These are phyloP conservation scores for Thymelicus acteon DNA, from an alignment of 2,888 invertebrate genomes.

Conservation along the genomic window DNA sequence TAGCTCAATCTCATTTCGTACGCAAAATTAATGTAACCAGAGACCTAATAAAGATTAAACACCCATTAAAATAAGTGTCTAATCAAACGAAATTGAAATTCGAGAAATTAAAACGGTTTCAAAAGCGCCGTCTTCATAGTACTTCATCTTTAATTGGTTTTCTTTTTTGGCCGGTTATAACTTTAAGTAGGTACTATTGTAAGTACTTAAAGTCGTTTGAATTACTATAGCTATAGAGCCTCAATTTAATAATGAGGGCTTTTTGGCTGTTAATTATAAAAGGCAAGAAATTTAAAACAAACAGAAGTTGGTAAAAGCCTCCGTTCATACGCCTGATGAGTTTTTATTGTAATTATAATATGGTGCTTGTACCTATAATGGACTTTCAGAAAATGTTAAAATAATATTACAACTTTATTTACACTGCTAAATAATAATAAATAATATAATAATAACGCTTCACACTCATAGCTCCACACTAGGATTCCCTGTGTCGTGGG, in stretches of 20 bases:
- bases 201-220: neutral
- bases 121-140: neutral
- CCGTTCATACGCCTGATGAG: neutral
- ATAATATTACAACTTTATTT: neutral
- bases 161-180: constrained; percentile 1
- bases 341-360: neutral
- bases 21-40: neutral
- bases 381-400: neutral
- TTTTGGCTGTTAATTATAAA: constrained; percentile 15
- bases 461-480: too few species aligned
- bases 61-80: constrained; percentile 1
- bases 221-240: constrained; percentile 9
- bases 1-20: neutral
- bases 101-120: neutral
- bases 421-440: too few species aligned
- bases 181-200: too few species aligned
- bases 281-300: constrained; percentile 16
- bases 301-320: neutral
- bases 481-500: too few species aligned
- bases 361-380: neutral
- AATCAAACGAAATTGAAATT: constrained; percentile 8
- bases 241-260: constrained; percentile 11
- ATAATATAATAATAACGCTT: too few species aligned
- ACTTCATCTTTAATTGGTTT: constrained; percentile 9
- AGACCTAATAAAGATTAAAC: neutral